These are phyloP conservation scores for Penaeus chinensis DNA, from an alignment of 1,140 invertebrate genomes.

Conservation along the genomic window DNA sequence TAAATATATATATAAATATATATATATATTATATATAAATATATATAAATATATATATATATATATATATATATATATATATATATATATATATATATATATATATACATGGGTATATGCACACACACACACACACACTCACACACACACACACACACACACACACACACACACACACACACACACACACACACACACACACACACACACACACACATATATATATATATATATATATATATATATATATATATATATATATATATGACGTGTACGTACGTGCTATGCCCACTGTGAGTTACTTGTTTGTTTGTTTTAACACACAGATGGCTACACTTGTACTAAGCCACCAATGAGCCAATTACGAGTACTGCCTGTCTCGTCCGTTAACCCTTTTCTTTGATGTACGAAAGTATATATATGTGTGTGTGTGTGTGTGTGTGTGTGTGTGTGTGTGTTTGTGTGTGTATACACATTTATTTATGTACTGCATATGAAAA, in stretches of 20 bases:
- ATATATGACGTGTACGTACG: no score
- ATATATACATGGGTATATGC: slow-evolving; percentile 14
- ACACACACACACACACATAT: slow-evolving; percentile 32
- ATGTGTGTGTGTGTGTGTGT: no score
- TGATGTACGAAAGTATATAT: no score
- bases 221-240: not conserved
- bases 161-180: slow-evolving; percentile 27
- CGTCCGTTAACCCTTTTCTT: not conserved
- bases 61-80: slow-evolving; percentile 26
- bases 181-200: slow-evolving; percentile 37
- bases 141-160: slow-evolving; percentile 32
- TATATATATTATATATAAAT: no score
- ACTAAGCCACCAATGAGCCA: no score
- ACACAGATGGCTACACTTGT: no score
- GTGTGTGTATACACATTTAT: slow-evolving; percentile 8
- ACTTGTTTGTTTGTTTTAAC: no score
- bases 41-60: not conserved
- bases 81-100: slow-evolving; percentile 16
- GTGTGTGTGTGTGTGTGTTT: not conserved
- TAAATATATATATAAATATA: no score
- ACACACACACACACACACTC: slow-evolving; percentile 28
- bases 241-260: no score
- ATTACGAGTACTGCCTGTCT: no score
- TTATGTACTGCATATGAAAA: not conserved
- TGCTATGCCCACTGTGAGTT: no score